Evolutionary conservation across 2,888 invertebrate genomes (phyloP), one percentile per base, ranked within the genome.

Genomic region (Ischnus inquisitorius): DNA sequence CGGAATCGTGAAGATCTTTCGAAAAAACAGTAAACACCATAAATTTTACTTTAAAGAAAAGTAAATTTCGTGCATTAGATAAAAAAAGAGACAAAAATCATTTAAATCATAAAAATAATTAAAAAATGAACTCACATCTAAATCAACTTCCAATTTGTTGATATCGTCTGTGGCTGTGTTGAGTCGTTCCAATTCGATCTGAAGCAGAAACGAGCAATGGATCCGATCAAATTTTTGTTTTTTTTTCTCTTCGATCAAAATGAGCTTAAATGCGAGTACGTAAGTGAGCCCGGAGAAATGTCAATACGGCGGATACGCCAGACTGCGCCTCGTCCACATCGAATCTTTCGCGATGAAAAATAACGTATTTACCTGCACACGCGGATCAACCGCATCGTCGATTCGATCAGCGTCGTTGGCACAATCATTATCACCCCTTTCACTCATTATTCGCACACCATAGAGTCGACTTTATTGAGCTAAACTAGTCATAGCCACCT

Each of bases 141-240:
- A 94, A 93, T 98, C 98, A 87, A 98, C 96, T 94, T 98, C 98
- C 85, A 98, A 95, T 90, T 96, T 96, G 94, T 98, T 98, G 90
- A 98, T 98, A 93, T 98, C 97, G 95, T 98, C 98, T 75, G 98
- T 98, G 34, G 98, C 97, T 90, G 97, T 97, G 93, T 98, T 98
- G 83, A 98, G 95, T 91, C 97, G 96, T 93, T 98, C 98, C 92
- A 98, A 94, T 94, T 98, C 98, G 91, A 97, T 95, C 96, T 97
- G 93, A 64, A 28, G 10, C 62, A 65, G 68, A 76, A 51, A 43
- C 62, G 16, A 60, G 16, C 16, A 19, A 74, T 74, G 39, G 62
- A 62, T 48, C 72, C 51, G 43, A 69, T 65, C 19, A 65, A 28
- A 54, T 67, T 68, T 51, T 51, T 51, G n/a, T 19, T 10, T n/a